Percentiles rank a stretch among this genome's conserved stretches.
Evolutionary conservation across 2,888 invertebrate genomes (phyloP).

Genomic region (Lepidocyrtinus sp.): DNA sequence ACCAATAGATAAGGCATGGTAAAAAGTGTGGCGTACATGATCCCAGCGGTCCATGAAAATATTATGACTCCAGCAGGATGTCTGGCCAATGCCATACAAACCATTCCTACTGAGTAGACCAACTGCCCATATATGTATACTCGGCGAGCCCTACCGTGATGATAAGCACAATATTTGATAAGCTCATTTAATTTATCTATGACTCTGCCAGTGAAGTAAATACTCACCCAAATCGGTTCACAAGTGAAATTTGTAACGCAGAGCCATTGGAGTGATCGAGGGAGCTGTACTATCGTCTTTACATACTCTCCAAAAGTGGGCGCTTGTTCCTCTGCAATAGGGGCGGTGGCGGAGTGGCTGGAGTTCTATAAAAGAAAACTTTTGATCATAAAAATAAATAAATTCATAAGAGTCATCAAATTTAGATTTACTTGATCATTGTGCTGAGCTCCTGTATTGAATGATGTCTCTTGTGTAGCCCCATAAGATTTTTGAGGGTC

Average conservation of each 20-base stretch:
- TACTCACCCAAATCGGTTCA: constrained; percentile 77
- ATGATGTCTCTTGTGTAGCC: constrained; percentile 45
- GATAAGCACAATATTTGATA: neutral
- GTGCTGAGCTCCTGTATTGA: constrained; percentile 17
- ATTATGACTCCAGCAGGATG: constrained; percentile 86
- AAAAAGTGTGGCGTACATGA: constrained; percentile 97
- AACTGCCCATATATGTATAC: constrained; percentile 92
- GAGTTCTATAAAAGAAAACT: no score
- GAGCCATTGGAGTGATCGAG: constrained; percentile 85
- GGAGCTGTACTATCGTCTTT: constrained; percentile 93
- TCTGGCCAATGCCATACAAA: constrained; percentile 84
- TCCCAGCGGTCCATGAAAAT: constrained; percentile 94
- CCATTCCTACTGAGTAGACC: constrained; percentile 91
- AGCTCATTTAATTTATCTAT: no score
- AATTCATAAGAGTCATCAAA: no score
- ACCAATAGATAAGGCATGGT: constrained; percentile 96
- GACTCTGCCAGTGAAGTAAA: no score
- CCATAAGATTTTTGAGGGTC: constrained; percentile 37
- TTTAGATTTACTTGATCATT: constrained; percentile 12
- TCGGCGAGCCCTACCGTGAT: constrained; percentile 84
- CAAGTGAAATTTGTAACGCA: constrained; percentile 92
- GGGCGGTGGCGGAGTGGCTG: no score
- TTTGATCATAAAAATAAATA: no score
- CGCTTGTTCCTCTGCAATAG: constrained; percentile 22
- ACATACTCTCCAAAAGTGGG: constrained; percentile 81